phyloP scores from a whole-genome alignment of 2,888 invertebrate species.

The Ornithoptera priamus region DNA sequence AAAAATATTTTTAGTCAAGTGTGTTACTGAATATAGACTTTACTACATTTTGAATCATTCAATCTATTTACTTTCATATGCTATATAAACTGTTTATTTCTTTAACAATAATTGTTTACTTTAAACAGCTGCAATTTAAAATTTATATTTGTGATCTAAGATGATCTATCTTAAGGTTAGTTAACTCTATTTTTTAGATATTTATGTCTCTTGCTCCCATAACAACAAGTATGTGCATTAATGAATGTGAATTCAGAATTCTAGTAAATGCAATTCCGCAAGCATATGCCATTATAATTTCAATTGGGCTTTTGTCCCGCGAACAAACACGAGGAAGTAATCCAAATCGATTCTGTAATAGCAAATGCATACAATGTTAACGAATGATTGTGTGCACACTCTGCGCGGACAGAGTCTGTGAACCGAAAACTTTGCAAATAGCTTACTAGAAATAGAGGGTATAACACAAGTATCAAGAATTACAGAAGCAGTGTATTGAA shows the following conservation, averaged over 20 bases:
- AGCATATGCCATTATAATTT: conserved; percentile 1
- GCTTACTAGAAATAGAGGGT: neutral
- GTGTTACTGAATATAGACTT: no score
- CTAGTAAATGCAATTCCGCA: neutral
- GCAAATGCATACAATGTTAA: neutral
- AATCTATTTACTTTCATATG: no score
- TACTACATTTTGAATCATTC: no score
- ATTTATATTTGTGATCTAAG: no score
- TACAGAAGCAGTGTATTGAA: neutral
- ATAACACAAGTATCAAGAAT: neutral
- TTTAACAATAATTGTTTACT: no score
- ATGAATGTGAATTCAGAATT: neutral
- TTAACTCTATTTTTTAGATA: no score
- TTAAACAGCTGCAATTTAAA: no score
- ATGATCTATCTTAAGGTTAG: no score
- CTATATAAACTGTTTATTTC: no score
- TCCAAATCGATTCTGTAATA: conserved; percentile 1
- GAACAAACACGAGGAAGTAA: conserved; percentile 1
- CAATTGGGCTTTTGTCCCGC: neutral
- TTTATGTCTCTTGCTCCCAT: neutral
- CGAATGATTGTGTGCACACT: conserved; percentile 4
- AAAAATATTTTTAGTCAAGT: no score
- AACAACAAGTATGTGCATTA: neutral
- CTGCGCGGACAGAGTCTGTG: neutral
- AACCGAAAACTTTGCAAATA: conserved; percentile 8